These are phyloP conservation scores for Rhizoglyphus robini DNA, from an alignment of 1,140 invertebrate genomes.

Conservation along the genomic window DNA sequence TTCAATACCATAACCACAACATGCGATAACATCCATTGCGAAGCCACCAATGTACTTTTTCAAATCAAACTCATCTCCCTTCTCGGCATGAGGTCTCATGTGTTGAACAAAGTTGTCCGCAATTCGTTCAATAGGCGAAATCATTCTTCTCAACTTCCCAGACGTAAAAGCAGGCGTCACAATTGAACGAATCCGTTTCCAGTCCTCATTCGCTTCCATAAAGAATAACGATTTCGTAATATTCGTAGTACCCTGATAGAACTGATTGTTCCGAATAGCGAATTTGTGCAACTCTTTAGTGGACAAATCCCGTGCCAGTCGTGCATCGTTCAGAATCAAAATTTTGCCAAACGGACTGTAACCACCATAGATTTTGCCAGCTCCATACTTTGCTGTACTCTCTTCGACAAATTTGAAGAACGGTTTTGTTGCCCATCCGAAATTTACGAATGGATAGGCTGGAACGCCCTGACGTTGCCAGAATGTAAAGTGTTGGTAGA, in stretches of 20 bases:
- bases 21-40: conserved; percentile 39
- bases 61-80: conserved; percentile 23
- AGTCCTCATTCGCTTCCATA: conserved; percentile 15
- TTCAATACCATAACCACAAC: conserved; percentile 38
- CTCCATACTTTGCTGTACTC: too few species aligned
- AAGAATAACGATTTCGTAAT: conserved; percentile 11
- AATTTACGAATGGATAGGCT: not conserved
- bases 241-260: not conserved
- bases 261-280: conserved; percentile 8
- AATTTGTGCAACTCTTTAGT: conserved; percentile 27
- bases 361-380: conserved; percentile 9
- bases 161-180: conserved; percentile 18
- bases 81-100: not conserved
- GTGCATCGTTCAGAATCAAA: conserved; percentile 21
- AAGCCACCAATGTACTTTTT: conserved; percentile 30
- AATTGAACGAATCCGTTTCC: conserved; percentile 18
- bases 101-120: not conserved
- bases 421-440: not conserved
- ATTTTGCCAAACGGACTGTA: conserved; percentile 1
- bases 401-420: not conserved
- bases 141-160: conserved; percentile 20
- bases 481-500: conserved; percentile 1
- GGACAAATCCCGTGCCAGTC: conserved; percentile 21
- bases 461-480: conserved; percentile 11
- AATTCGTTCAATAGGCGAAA: conserved; percentile 5